Percentiles rank a stretch among this genome's conserved stretches.
phyloP scores from a whole-genome alignment of 35 echinoderm and acorn worm species.

The Heliocidaris tuberculata region DNA sequence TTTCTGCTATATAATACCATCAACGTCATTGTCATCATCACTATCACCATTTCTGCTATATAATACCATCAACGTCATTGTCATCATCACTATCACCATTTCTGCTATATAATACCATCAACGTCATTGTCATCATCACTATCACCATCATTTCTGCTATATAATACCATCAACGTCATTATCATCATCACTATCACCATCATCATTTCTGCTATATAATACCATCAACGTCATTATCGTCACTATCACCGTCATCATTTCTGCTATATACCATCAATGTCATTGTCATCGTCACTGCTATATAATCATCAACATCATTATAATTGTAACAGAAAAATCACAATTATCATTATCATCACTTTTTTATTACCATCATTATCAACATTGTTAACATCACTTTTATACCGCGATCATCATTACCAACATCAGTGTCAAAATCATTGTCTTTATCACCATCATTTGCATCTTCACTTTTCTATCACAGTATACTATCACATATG shows the following conservation, averaged over 20 bases:
- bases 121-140: not conserved
- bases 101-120: too few species aligned
- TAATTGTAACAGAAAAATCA: not conserved
- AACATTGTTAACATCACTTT: not conserved
- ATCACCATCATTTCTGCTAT: not conserved
- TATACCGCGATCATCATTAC: too few species aligned
- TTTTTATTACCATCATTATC: not conserved
- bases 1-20: not conserved
- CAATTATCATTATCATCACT: not conserved
- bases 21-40: not conserved
- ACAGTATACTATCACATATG: too few species aligned
- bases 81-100: too few species aligned
- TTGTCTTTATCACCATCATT: too few species aligned
- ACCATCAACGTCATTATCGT: not conserved
- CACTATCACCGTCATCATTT: not conserved
- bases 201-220: not conserved
- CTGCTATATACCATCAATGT: too few species aligned
- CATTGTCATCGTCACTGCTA: not conserved
- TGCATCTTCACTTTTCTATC: too few species aligned
- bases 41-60: too few species aligned
- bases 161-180: too few species aligned
- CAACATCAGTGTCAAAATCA: too few species aligned
- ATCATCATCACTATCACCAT: not conserved
- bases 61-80: too few species aligned
- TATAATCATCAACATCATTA: too few species aligned